These are phyloP conservation scores for Xylophagus ater DNA, from an alignment of 2,888 invertebrate species.

Conservation along the genomic window DNA sequence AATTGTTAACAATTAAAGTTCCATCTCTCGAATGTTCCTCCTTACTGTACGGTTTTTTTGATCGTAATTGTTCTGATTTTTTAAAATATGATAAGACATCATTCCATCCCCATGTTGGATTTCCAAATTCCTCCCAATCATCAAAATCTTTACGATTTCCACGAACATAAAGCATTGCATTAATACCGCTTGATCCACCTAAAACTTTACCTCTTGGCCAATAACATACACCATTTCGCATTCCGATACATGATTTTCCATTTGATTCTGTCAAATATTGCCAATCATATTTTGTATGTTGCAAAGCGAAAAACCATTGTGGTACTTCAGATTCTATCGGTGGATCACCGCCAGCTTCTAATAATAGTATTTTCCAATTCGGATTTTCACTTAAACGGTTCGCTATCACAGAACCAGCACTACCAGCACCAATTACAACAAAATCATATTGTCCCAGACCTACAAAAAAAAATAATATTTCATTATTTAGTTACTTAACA, in stretches of 20 bases:
- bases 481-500: neutral
- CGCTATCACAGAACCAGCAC: slow-evolving; percentile 42
- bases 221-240: slow-evolving; percentile 31
- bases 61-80: slow-evolving; percentile 64
- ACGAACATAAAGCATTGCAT: slow-evolving; percentile 53
- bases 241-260: slow-evolving; percentile 22
- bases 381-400: slow-evolving; percentile 40
- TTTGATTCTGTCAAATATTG: slow-evolving; percentile 28
- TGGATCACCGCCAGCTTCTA: slow-evolving; percentile 44
- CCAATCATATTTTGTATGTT: slow-evolving; percentile 21
- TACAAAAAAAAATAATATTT: slow-evolving; percentile 6
- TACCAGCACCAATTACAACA: slow-evolving; percentile 42
- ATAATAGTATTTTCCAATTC: slow-evolving; percentile 37
- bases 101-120: slow-evolving; percentile 58
- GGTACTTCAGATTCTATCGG: slow-evolving; percentile 35
- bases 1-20: slow-evolving; percentile 38
- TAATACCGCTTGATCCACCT: slow-evolving; percentile 53
- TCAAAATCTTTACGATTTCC: slow-evolving; percentile 56
- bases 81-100: slow-evolving; percentile 69
- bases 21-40: slow-evolving; percentile 39
- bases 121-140: slow-evolving; percentile 49
- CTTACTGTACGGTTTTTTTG: slow-evolving; percentile 6
- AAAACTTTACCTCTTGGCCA: slow-evolving; percentile 52
- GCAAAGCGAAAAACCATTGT: slow-evolving; percentile 21
- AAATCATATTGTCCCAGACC: slow-evolving; percentile 34